Conservation (phyloP, 2,797 vertebrate genomes). For the Simalia tracyae region DNA sequence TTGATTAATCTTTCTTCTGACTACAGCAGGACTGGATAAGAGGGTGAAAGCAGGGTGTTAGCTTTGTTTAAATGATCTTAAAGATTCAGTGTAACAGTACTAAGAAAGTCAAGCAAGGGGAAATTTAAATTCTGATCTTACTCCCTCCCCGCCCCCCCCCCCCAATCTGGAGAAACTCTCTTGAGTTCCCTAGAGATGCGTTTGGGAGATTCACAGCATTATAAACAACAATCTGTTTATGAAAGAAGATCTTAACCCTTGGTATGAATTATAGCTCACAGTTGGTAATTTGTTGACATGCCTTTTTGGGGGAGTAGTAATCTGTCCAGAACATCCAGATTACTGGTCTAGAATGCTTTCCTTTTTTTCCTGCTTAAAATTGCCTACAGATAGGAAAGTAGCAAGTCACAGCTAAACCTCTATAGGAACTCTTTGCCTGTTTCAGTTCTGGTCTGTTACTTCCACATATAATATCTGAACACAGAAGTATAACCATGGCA, state of each 20-base stretch:
- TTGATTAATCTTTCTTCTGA: background rate
- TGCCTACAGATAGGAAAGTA: background rate
- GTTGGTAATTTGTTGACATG: background rate
- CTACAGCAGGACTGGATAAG: background rate
- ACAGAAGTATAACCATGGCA: background rate
- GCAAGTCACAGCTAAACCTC: background rate
- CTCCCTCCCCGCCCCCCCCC: too few species aligned
- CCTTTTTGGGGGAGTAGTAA: background rate
- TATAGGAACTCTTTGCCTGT: background rate
- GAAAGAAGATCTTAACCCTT: background rate
- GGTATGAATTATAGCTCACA: background rate
- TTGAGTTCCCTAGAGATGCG: background rate
- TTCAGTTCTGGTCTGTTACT: background rate
- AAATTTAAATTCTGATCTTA: background rate
- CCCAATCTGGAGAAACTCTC: background rate
- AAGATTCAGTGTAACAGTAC: background rate
- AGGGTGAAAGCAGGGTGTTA: background rate
- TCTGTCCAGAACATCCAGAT: background rate
- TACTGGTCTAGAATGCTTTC: background rate
- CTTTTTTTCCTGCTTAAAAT: background rate
- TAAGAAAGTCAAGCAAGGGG: background rate
- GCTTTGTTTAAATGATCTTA: conserved; percentile 13
- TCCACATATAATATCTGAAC: background rate
- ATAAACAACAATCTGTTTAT: background rate
- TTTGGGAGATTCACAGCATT: background rate